phyloP scores from a whole-genome alignment of 1,140 invertebrate genomes.

The Zaprionus vittiger region DNA sequence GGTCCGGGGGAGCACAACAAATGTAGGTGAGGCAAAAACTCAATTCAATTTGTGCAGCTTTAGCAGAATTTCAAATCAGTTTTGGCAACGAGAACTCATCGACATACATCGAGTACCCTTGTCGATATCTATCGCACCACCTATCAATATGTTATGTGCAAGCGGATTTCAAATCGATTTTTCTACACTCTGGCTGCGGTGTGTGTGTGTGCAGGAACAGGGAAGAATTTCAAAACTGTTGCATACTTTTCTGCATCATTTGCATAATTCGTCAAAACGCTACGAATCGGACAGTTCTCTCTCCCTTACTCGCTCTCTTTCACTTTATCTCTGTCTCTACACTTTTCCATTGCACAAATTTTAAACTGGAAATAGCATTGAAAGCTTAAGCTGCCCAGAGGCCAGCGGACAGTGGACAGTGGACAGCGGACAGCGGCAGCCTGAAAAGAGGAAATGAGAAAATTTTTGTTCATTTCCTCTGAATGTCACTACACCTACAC shows the following conservation, averaged over 20 bases:
- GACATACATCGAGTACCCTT: background rate
- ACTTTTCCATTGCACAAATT: conserved; percentile 2
- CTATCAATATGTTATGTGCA: conserved; percentile 8
- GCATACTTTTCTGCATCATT: conserved; percentile 27
- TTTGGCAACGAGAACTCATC: background rate
- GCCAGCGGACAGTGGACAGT: conserved; percentile 4
- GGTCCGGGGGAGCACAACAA: background rate
- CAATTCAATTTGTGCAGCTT: conserved; percentile 5
- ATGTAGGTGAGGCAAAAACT: background rate
- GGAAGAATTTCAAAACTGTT: conserved; percentile 22
- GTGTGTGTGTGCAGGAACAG: background rate
- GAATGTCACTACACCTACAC: conserved; percentile 63
- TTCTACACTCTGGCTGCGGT: background rate
- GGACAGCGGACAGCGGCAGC: conserved; percentile 28
- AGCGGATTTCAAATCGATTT: conserved; percentile 6
- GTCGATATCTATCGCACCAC: conserved; percentile 2
- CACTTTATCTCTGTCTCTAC: background rate
- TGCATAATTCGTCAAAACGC: conserved; percentile 13
- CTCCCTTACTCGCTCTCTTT: background rate
- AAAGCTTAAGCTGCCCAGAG: conserved; percentile 3
- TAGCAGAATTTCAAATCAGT: background rate
- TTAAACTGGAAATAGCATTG: background rate
- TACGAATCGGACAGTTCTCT: background rate
- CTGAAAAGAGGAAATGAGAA: conserved; percentile 75
- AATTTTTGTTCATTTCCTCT: conserved; percentile 77